Conservation (phyloP, 1,140 invertebrate species). For the Temnothorax curvispinosus region DNA sequence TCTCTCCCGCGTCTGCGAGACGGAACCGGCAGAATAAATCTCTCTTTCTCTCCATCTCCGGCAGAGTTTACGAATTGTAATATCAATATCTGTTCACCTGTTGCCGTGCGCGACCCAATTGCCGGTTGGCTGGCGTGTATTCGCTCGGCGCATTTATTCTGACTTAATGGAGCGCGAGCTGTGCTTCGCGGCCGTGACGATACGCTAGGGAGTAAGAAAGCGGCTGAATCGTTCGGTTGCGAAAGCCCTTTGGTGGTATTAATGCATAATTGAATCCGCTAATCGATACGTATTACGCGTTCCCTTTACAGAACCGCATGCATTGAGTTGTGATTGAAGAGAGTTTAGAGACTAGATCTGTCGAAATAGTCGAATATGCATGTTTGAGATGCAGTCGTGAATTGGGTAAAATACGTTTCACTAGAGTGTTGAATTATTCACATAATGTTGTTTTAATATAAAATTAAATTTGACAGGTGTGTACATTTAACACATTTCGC, state of each 20-base stretch:
- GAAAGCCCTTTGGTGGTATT: slow-evolving; percentile 50
- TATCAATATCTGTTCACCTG: slow-evolving; percentile 73
- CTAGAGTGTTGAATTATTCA: not conserved
- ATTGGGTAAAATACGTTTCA: not conserved
- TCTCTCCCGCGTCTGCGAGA: slow-evolving; percentile 30
- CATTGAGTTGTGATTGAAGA: slow-evolving; percentile 35
- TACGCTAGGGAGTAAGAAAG: slow-evolving; percentile 50
- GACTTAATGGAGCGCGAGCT: slow-evolving; percentile 55
- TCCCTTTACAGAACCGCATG: slow-evolving; percentile 22
- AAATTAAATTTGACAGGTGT: not conserved
- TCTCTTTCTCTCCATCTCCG: slow-evolving; percentile 35
- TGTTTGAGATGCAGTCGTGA: not conserved
- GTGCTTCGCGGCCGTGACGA: slow-evolving; percentile 33
- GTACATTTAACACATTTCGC: not conserved
- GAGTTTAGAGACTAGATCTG: slow-evolving; percentile 22
- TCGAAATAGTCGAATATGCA: slow-evolving; percentile 5
- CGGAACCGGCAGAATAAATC: slow-evolving; percentile 64
- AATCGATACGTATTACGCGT: slow-evolving; percentile 38
- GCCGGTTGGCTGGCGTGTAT: slow-evolving; percentile 39
- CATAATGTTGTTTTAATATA: not conserved
- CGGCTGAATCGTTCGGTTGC: slow-evolving; percentile 38
- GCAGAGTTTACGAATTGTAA: slow-evolving; percentile 69
- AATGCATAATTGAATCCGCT: slow-evolving; percentile 51
- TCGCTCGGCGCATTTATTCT: slow-evolving; percentile 46
- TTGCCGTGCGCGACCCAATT: slow-evolving; percentile 63